Conservation (phyloP, 2,888 invertebrate species). For the Ischnus inquisitorius region DNA sequence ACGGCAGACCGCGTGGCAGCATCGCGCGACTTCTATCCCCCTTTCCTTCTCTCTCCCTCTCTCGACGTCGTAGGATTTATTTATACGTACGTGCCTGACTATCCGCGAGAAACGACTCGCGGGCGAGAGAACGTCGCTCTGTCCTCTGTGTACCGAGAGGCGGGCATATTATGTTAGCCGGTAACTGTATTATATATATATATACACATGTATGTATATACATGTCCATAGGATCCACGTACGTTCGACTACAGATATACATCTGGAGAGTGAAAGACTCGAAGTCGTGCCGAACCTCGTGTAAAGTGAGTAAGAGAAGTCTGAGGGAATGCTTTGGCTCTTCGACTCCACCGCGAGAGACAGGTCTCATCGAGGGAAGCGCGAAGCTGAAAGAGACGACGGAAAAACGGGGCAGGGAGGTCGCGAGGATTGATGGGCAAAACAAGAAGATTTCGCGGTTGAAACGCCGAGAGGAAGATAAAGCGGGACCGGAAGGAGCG, state of each 20-base stretch:
- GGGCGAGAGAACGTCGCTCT: constrained; percentile 35
- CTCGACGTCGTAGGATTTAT: constrained; percentile 77
- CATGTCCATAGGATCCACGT: background rate
- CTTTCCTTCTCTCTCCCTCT: constrained; percentile 19
- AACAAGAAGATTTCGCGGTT: constrained; percentile 53
- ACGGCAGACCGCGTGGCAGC: constrained; percentile 85
- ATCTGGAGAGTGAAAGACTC: constrained; percentile 28
- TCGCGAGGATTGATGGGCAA: constrained; percentile 55
- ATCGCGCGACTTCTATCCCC: constrained; percentile 60
- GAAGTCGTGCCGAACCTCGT: constrained; percentile 39
- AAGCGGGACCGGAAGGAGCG: constrained; percentile 57
- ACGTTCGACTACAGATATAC: constrained; percentile 11
- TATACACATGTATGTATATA: background rate
- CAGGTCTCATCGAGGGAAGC: constrained; percentile 6
- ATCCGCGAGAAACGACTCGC: constrained; percentile 38
- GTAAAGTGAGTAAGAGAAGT: constrained; percentile 36
- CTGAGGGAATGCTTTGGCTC: constrained; percentile 59
- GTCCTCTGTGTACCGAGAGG: constrained; percentile 32
- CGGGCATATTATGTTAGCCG: constrained; percentile 39
- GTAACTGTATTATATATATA: constrained; percentile 2
- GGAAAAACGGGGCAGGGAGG: background rate
- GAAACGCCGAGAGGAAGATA: constrained; percentile 52
- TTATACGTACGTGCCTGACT: constrained; percentile 77
- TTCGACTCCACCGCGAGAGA: constrained; percentile 48
- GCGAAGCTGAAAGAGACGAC: constrained; percentile 38